phyloP scores from a whole-genome alignment of 2,113 vertebrate genomes.

The Sardina pilchardus region DNA sequence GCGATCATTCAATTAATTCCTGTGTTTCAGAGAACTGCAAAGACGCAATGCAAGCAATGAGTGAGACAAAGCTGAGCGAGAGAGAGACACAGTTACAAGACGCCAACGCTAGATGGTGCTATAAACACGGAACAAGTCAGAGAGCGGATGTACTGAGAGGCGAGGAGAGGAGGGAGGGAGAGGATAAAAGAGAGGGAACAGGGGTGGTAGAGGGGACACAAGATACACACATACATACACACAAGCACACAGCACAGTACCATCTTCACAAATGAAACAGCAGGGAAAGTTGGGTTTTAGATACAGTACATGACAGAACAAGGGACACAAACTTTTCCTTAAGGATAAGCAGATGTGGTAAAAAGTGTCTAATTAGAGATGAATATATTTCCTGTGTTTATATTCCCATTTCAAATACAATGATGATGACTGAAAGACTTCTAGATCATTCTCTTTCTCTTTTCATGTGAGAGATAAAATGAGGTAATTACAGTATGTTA shows the following conservation, averaged over 20 bases:
- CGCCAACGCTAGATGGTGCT: constrained; percentile 49
- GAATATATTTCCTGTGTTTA: neutral
- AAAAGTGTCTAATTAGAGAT: neutral
- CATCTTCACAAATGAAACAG: neutral
- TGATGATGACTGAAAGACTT: neutral
- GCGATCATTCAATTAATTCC: constrained; percentile 80
- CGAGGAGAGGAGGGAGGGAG: constrained; percentile 55
- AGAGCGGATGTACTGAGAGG: constrained; percentile 31
- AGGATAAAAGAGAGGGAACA: constrained; percentile 50
- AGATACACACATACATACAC: neutral
- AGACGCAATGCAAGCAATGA: constrained; percentile 73
- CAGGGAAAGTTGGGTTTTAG: neutral
- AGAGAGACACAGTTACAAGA: constrained; percentile 50
- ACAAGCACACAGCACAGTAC: neutral
- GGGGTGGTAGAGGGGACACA: neutral
- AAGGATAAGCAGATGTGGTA: neutral
- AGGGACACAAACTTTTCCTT: neutral
- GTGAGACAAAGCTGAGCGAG: constrained; percentile 29
- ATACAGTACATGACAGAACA: neutral
- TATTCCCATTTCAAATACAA: neutral
- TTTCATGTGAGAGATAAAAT: neutral
- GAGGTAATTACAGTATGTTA: neutral
- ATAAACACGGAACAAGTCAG: constrained; percentile 51
- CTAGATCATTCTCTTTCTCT: neutral
- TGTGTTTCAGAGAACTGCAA: constrained; percentile 81